Percentiles rank a stretch among this genome's conserved stretches.
Evolutionary conservation across 2,113 vertebrate species (phyloP).

Genomic region (Zonotrichia leucophrys): DNA sequence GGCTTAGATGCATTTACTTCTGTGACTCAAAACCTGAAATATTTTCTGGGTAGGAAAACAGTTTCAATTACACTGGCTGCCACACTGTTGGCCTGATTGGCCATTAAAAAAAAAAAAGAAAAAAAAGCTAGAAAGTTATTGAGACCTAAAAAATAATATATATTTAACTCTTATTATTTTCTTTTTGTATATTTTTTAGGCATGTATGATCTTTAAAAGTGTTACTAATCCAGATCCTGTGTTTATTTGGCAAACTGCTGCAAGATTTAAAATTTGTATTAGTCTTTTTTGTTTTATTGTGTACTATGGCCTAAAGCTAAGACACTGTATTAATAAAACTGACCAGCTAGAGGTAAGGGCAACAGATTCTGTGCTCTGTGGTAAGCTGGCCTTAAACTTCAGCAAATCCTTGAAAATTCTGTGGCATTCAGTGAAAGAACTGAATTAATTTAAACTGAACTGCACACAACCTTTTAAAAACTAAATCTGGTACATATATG

Average conservation of each 20-base stretch:
- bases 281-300: not conserved
- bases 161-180: not conserved
- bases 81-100: not conserved
- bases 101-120: not conserved
- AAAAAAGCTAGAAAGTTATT: not conserved
- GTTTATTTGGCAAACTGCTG: not conserved
- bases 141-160: not conserved
- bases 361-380: not conserved
- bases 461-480: slow-evolving; percentile 31
- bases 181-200: not conserved
- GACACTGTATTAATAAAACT: not conserved
- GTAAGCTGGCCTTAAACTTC: slow-evolving; percentile 20
- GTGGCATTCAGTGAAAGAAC: not conserved
- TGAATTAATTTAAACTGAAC: slow-evolving; percentile 47
- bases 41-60: not conserved
- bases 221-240: not conserved
- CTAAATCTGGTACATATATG: not conserved
- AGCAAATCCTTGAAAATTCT: slow-evolving; percentile 11
- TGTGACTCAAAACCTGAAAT: not conserved
- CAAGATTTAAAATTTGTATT: not conserved
- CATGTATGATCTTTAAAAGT: not conserved
- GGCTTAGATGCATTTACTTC: not conserved
- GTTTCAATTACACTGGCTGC: not conserved
- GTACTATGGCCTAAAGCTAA: not conserved
- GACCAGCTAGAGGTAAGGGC: not conserved